Base-by-base conservation (phyloP, 2,888 invertebrate genomes). In the Dyspetes luteomarginatus region DNA sequence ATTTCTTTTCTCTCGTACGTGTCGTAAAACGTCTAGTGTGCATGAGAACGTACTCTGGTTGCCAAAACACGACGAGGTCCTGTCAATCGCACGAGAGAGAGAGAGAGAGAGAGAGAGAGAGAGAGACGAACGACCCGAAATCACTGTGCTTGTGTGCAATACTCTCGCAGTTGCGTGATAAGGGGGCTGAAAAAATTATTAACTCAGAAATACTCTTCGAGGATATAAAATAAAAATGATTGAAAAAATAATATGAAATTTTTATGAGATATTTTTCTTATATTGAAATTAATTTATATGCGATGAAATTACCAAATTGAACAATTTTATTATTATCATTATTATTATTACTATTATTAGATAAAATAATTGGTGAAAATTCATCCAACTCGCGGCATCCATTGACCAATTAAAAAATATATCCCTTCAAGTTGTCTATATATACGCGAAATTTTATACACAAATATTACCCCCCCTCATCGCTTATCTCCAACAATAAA, bases 11-110 rank as follows among this genome's bases (percentile, higher is more conserved):
- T n/a, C n/a, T 50, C 64, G 55, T 36, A 55, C 22, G 28, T 17
- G 43, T 71, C 45, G 48, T 36, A 28, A 73, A 52, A 28, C 56
- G 60, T 71, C n/a, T n/a, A n/a, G n/a, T n/a, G n/a, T n/a, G n/a
- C n/a, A n/a, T n/a, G n/a, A n/a, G n/a, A n/a, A n/a, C 30, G 15
- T 30, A 15, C 30, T 15, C 26, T 7, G 55, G n/a, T n/a, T n/a
- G n/a, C n/a, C n/a, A n/a, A n/a, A n/a, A n/a, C n/a, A n/a, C n/a
- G n/a, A n/a, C n/a, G n/a, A n/a, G n/a, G n/a, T n/a, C n/a, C 26
- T 26, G 43, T 41, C 2, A 43, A 43, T 71, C 28, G 28, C 43
- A 43, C 55, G 12, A 7, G 12, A 36, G 69, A 45, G 26, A 45
- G 56, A 28, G 30, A 58, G 52, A 68, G 41, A 68, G 30, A 15